These are phyloP conservation scores for Yoshiicerus persimilis DNA, from an alignment of 1,140 invertebrate genomes.

Conservation along the genomic window DNA sequence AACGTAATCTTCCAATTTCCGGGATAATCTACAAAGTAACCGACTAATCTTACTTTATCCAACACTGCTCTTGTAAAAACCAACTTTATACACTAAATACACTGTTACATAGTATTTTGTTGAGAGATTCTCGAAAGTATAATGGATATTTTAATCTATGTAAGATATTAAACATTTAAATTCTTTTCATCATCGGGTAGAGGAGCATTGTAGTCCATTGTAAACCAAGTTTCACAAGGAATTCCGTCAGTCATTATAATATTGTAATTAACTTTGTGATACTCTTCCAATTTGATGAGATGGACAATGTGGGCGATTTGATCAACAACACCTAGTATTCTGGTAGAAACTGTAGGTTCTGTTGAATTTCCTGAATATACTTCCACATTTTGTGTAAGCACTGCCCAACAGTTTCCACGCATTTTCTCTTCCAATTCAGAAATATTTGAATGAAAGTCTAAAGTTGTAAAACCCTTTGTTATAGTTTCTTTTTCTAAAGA, in stretches of 20 bases:
- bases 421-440: background rate
- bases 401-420: background rate
- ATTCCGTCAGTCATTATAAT: background rate
- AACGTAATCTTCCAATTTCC: background rate
- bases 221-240: background rate
- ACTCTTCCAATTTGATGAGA: background rate
- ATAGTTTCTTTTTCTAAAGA: background rate
- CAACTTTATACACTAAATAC: background rate
- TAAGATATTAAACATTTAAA: background rate
- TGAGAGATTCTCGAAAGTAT: too few relatives aligned
- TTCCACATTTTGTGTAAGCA: background rate
- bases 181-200: background rate
- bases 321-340: background rate
- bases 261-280: background rate
- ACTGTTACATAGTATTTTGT: too few relatives aligned
- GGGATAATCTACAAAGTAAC: background rate
- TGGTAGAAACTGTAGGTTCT: background rate
- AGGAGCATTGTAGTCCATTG: background rate
- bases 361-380: background rate
- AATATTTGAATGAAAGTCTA: background rate
- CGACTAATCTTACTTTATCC: background rate
- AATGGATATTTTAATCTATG: too few relatives aligned
- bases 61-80: background rate
- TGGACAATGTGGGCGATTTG: background rate
- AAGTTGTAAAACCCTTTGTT: background rate